A percentile compares a stretch with the other conserved stretches of the same genome.
Evolutionary conservation across 2,797 vertebrate genomes (phyloP).

Genomic region (Poeciliopsis infans): DNA sequence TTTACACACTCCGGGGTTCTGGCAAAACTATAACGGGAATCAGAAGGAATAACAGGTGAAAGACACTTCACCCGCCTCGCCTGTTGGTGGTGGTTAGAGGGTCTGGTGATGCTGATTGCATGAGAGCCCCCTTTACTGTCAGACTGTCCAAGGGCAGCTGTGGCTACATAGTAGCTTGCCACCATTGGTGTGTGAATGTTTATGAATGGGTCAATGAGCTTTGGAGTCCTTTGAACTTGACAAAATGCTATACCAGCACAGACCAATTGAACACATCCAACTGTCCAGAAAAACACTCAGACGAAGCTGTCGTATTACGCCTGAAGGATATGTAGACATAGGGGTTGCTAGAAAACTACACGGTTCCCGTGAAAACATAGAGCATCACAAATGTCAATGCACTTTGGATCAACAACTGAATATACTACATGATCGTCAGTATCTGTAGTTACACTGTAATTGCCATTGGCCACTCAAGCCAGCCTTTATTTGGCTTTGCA

Average conservation of each 20-base stretch:
- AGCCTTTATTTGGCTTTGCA: neutral
- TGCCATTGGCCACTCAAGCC: neutral
- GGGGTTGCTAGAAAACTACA: neutral
- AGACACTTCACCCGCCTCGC: too few species aligned
- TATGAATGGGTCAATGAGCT: too few species aligned
- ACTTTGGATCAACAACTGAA: neutral
- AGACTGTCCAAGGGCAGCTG: too few species aligned
- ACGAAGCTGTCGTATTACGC: neutral
- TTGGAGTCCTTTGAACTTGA: too few species aligned
- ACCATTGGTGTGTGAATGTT: too few species aligned
- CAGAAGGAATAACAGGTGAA: neutral
- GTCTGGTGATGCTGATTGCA: neutral
- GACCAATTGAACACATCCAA: neutral
- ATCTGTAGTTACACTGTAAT: neutral
- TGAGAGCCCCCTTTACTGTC: too few species aligned
- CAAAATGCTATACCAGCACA: too few species aligned
- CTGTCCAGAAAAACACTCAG: neutral
- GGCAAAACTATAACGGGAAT: neutral
- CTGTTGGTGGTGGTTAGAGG: too few species aligned
- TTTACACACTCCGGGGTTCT: neutral
- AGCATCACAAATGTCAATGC: neutral
- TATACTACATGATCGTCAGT: neutral
- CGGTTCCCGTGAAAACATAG: neutral
- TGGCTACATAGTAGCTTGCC: too few species aligned
- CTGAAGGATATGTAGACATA: neutral